phyloP scores from a whole-genome alignment of 2,888 invertebrate genomes.

The Mythimna vitellina region DNA sequence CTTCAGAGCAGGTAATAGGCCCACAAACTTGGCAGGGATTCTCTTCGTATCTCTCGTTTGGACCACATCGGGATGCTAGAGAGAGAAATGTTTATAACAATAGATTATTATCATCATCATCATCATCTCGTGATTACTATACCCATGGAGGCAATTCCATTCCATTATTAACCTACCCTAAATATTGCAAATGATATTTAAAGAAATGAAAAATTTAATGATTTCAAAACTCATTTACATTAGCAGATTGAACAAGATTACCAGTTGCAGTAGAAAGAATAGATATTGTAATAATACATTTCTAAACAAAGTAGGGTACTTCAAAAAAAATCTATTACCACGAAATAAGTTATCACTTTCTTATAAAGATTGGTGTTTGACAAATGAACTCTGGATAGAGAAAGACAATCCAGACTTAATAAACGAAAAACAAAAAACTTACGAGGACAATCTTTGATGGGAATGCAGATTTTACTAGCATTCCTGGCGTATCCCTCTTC shows the following conservation, averaged over 20 bases:
- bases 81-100: not conserved
- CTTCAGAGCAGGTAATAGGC: constrained; percentile 58
- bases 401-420: not conserved
- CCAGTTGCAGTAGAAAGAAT: not conserved
- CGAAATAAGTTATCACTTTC: not conserved
- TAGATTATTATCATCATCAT: not conserved
- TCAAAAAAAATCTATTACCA: not conserved
- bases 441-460: constrained; percentile 61
- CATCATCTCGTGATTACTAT: not conserved
- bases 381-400: not conserved
- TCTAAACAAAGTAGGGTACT: not conserved
- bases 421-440: constrained; percentile 17
- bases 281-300: not conserved
- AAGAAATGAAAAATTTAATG: too few relatives aligned
- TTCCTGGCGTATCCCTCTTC: constrained; percentile 71
- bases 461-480: constrained; percentile 67
- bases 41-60: constrained; percentile 56
- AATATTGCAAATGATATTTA: not conserved
- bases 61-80: constrained; percentile 54
- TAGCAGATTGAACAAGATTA: not conserved
- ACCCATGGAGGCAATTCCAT: not conserved
- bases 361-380: not conserved
- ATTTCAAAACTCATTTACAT: too few relatives aligned
- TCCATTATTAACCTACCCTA: not conserved
- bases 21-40: constrained; percentile 56